Percentiles rank a stretch among this genome's conserved stretches.
Evolutionary conservation across 2,797 vertebrate species (phyloP).

Genomic region (Nothura maculosa): DNA sequence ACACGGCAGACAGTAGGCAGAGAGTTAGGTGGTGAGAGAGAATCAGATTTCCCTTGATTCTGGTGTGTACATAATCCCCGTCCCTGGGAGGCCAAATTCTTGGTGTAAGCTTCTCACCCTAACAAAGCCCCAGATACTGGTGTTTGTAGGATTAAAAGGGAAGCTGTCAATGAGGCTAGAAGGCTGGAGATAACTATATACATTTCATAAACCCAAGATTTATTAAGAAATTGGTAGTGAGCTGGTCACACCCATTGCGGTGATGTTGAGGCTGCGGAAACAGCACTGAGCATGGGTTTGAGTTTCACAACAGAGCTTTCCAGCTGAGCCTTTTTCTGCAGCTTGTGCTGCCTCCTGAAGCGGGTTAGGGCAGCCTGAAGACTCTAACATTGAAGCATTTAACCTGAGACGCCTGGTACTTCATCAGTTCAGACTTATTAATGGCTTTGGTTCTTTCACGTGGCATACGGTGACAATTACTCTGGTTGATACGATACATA

Average conservation of each 20-base stretch:
- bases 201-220: not conserved
- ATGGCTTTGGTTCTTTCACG: not conserved
- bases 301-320: not conserved
- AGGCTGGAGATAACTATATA: not conserved
- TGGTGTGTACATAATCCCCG: slow-evolving; percentile 14
- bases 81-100: slow-evolving; percentile 47
- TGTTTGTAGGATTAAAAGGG: not conserved
- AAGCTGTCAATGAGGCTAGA: not conserved
- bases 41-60: slow-evolving; percentile 49
- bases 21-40: slow-evolving; percentile 45
- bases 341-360: not conserved
- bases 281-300: not conserved
- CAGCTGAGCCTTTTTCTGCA: not conserved
- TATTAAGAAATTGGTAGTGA: not conserved
- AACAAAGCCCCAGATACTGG: not conserved
- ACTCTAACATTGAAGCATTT: not conserved
- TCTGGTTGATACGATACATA: not conserved
- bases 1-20: slow-evolving; percentile 17
- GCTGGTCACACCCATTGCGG: not conserved
- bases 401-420: not conserved
- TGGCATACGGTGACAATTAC: not conserved
- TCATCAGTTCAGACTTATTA: not conserved
- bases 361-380: not conserved
- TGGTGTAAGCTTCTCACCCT: not conserved
- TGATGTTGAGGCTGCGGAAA: not conserved